A percentile compares a stretch with the other conserved stretches of the same genome.
phyloP scores from a whole-genome alignment of 1,140 invertebrate genomes.

The Condylostylus longicornis region DNA sequence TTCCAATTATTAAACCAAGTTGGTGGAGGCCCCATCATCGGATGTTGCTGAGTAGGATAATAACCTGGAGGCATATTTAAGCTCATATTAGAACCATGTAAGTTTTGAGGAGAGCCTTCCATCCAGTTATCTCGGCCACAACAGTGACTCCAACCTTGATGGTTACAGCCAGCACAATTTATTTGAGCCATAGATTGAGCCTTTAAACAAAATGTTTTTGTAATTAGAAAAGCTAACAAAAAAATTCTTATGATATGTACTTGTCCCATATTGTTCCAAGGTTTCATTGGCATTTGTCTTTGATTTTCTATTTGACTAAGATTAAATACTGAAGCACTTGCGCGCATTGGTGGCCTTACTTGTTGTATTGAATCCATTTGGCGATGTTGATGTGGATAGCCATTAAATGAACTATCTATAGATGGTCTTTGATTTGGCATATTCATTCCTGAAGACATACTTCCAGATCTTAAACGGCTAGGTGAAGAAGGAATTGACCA shows the following conservation, averaged over 20 bases:
- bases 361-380: slow-evolving; percentile 7
- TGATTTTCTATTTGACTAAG: slow-evolving; percentile 28
- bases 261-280: slow-evolving; percentile 5
- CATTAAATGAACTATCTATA: slow-evolving; percentile 25
- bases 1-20: slow-evolving; percentile 26
- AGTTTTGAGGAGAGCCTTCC: slow-evolving; percentile 39
- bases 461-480: slow-evolving; percentile 35
- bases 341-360: slow-evolving; percentile 11
- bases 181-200: slow-evolving; percentile 56
- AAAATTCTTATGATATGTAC: slow-evolving; percentile 5
- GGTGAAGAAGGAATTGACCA: slow-evolving; percentile 32
- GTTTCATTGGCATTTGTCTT: slow-evolving; percentile 15
- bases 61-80: slow-evolving; percentile 39
- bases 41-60: slow-evolving; percentile 32
- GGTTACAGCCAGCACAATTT: slow-evolving; percentile 34
- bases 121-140: slow-evolving; percentile 28
- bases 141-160: slow-evolving; percentile 11
- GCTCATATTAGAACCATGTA: slow-evolving; percentile 49
- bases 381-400: slow-evolving; percentile 22
- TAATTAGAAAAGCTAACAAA: slow-evolving; percentile 2
- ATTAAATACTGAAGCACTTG: slow-evolving; percentile 39
- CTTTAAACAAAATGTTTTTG: slow-evolving; percentile 27
- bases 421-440: slow-evolving; percentile 29
- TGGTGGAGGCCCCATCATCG: slow-evolving; percentile 33
- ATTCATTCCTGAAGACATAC: slow-evolving; percentile 34